Conservation (phyloP, 2,888 invertebrate species). For the Tenthredo livida region DNA sequence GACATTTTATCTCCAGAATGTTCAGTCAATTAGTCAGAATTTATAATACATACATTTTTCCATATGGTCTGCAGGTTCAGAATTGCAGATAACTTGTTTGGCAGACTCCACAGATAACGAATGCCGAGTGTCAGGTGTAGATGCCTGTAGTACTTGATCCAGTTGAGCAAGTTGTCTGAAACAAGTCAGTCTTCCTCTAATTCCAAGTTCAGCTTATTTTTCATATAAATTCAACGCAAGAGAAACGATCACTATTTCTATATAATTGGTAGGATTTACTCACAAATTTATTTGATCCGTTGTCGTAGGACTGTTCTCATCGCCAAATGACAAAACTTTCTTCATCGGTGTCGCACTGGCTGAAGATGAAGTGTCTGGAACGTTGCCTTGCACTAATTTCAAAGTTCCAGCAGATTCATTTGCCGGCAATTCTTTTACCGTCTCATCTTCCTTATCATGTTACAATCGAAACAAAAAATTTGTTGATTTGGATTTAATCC, state of each 20-base stretch:
- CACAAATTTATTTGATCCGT: slow-evolving; percentile 68
- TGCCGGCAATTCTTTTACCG: slow-evolving; percentile 24
- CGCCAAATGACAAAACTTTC: slow-evolving; percentile 68
- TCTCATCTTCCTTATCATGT: background rate
- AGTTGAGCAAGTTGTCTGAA: slow-evolving; percentile 71
- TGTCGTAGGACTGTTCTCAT: slow-evolving; percentile 63
- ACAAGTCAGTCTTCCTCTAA: slow-evolving; percentile 22
- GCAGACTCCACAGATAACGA: slow-evolving; percentile 67
- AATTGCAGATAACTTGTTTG: slow-evolving; percentile 61
- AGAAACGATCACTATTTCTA: background rate
- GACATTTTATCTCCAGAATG: background rate
- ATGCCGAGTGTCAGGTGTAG: slow-evolving; percentile 69
- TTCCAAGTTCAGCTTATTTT: background rate
- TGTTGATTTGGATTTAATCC: background rate
- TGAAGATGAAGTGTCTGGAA: slow-evolving; percentile 14
- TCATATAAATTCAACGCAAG: background rate
- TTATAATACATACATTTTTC: slow-evolving; percentile 56
- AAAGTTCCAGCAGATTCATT: slow-evolving; percentile 17
- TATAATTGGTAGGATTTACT: slow-evolving; percentile 39
- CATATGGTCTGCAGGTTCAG: slow-evolving; percentile 63
- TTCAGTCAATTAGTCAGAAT: background rate
- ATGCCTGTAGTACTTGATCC: slow-evolving; percentile 69
- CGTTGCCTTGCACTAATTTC: slow-evolving; percentile 13
- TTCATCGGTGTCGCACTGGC: slow-evolving; percentile 60
- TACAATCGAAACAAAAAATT: background rate